Conservation (phyloP, 2,888 invertebrate species). For the Prosapia bicincta region DNA sequence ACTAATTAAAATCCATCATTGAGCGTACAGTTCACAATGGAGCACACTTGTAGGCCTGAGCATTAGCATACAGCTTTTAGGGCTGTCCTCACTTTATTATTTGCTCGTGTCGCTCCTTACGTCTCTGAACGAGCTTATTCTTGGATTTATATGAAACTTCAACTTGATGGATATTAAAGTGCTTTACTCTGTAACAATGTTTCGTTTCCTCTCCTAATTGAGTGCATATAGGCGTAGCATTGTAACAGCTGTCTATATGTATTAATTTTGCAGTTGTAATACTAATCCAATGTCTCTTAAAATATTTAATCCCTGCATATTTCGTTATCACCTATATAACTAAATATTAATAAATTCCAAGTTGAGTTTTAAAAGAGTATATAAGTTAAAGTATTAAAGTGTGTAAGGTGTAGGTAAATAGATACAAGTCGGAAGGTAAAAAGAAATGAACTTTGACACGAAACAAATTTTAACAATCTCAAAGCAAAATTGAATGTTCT, state of each 20-base stretch:
- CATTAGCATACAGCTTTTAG: background rate
- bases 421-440: no score
- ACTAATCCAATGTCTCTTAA: no score
- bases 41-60: background rate
- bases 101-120: background rate
- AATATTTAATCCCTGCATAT: no score
- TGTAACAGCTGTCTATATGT: background rate
- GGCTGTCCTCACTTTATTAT: background rate
- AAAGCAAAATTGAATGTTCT: no score
- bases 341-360: no score
- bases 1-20: slow-evolving; percentile 33
- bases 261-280: background rate
- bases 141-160: background rate
- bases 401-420: no score
- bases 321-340: no score
- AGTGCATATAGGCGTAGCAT: background rate
- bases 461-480: no score
- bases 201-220: background rate
- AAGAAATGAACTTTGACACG: no score
- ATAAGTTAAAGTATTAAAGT: no score
- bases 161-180: background rate
- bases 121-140: background rate
- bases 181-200: background rate
- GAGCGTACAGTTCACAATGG: background rate
- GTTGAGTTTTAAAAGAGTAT: no score